These are phyloP conservation scores for Dicyrtomina minuta DNA, from an alignment of 2,888 invertebrate species.

Conservation along the genomic window DNA sequence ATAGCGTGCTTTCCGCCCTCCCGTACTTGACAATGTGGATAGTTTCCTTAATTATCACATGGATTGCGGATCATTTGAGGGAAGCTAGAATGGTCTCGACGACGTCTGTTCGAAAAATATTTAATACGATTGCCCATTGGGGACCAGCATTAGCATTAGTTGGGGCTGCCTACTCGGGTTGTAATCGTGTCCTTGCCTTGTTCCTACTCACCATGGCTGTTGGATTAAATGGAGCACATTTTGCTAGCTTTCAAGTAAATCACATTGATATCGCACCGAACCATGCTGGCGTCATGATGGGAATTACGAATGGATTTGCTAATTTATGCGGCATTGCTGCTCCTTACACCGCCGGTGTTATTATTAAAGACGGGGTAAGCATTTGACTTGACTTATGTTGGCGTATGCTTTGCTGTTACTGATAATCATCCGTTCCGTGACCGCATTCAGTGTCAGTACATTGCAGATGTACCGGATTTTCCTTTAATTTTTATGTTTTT, in stretches of 20 bases:
- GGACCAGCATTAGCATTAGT: constrained; percentile 70
- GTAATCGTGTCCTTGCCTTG: constrained; percentile 65
- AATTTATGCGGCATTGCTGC: constrained; percentile 46
- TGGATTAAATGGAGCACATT: constrained; percentile 50
- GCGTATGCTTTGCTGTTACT: constrained; percentile 4
- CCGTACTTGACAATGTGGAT: constrained; percentile 71
- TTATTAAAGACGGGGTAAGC: constrained; percentile 47
- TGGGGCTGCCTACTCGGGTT: constrained; percentile 69
- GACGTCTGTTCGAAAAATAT: constrained; percentile 59
- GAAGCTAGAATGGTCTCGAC: constrained; percentile 54
- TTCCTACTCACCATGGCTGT: constrained; percentile 62
- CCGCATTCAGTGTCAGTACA: no score
- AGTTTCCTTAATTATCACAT: constrained; percentile 66
- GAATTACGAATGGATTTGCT: constrained; percentile 46
- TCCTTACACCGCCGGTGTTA: constrained; percentile 49
- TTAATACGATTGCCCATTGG: constrained; percentile 64
- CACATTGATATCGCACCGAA: constrained; percentile 76
- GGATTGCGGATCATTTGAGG: constrained; percentile 67
- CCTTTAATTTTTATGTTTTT: no score
- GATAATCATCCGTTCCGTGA: no score
- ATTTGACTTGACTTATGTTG: no score
- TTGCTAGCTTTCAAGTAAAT: constrained; percentile 57
- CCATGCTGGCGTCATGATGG: constrained; percentile 62
- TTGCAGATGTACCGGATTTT: no score
- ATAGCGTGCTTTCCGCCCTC: constrained; percentile 65